Evolutionary conservation across 2,113 vertebrate genomes (phyloP).

Genomic region (Gymnarchus niloticus): DNA sequence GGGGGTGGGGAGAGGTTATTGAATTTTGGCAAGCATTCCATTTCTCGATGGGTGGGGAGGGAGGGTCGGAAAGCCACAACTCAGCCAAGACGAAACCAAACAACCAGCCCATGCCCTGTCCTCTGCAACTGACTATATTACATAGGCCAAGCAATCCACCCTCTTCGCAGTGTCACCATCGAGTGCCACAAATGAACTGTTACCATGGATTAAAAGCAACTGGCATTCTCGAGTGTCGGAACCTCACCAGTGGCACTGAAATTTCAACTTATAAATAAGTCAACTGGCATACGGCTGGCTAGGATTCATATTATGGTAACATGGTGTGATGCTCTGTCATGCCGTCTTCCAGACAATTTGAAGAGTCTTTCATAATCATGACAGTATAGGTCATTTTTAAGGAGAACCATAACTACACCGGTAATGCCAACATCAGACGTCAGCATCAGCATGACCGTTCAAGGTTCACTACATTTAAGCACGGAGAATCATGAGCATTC

Average conservation of each 20-base stretch:
- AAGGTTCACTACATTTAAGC: constrained; percentile 10
- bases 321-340: too few relatives aligned
- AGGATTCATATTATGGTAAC: too few relatives aligned
- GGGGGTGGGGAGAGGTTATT: neutral
- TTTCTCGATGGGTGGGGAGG: neutral
- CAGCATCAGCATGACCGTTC: neutral
- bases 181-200: constrained; percentile 42
- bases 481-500: neutral
- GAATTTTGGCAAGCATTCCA: neutral
- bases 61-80: neutral
- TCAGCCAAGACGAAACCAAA: neutral
- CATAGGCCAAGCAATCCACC: constrained; percentile 34
- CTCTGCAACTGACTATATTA: constrained; percentile 27
- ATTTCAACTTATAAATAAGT: neutral
- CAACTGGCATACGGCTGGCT: too few relatives aligned
- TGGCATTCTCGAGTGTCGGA: neutral
- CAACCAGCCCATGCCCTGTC: neutral
- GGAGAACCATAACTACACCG: neutral
- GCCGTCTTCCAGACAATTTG: neutral
- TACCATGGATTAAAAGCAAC: constrained; percentile 47
- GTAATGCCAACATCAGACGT: neutral
- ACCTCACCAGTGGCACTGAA: neutral
- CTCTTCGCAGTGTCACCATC: constrained; percentile 34
- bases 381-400: neutral
- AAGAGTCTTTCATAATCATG: neutral